Base-by-base conservation (phyloP, 92 coral and sea anemone genomes). In the Actinostola sp. region DNA sequence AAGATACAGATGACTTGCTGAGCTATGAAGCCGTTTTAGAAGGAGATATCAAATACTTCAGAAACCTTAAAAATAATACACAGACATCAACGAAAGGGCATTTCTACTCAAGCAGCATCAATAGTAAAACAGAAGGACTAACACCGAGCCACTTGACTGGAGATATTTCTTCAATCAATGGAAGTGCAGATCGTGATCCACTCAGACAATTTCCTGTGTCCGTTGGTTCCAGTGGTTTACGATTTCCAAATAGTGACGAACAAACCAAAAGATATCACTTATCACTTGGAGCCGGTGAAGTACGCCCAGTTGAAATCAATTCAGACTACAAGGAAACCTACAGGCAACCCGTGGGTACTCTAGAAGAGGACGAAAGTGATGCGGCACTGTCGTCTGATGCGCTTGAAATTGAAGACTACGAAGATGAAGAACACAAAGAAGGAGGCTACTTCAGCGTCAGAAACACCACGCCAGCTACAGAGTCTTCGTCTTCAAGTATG, bases 1-100 rank as follows among this genome's bases (percentile, higher is more conserved):
- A 90, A 68, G 86, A 90, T 39, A 90, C 97, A 26, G 97, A 90
- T 69, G 97, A 90, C 48, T 80, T 90, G 35, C 70, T 90, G 34
- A 87, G 84, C 53, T 90, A 87, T 56, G 97, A 90, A 15, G 89
- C 97, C 0, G 92, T 76, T 11, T 28, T 90, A 44, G 90, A 90
- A 73, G 88, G 92, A 16, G 89, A 87, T 58, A 77, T 85, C 0
- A 84, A 87, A 25, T 87, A 87, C 49, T 50, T 90, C 48, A 55
- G 61, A 53, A 70, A 80, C 51, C 60, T 10, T 16, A 60, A 49
- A 60, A 71, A 63, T 71, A 70, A 70, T 33, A 56, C 61, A 17
- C 34, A 33, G 20, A 26, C 42, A 13, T 11, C 3, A 2, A 46
- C n/a, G n/a, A n/a, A 55, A 55, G 66, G 15, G 28, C 19, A 51